Percentiles rank a stretch among this genome's conserved stretches.
Evolutionary conservation across 2,113 vertebrate species (phyloP).

Genomic region (Coregonus clupeaformis): DNA sequence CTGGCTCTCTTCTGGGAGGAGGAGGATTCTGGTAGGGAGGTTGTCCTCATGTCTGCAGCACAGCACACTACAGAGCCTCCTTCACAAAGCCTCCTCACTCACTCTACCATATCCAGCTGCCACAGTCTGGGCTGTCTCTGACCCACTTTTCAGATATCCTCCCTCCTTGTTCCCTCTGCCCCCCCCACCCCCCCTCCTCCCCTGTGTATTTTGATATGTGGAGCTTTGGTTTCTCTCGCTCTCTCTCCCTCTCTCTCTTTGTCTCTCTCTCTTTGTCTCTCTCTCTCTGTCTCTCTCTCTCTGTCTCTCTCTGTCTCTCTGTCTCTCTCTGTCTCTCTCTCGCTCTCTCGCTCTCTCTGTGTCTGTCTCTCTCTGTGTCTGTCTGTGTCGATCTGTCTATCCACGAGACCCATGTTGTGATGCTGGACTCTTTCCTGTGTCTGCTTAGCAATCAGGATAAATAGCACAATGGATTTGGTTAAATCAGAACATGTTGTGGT

Average conservation of each 20-base stretch:
- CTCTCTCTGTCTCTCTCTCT: not conserved
- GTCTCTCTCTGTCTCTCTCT: not conserved
- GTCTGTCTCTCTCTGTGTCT: not conserved
- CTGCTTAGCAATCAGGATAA: too few relatives aligned
- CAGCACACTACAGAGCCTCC: conserved; percentile 36
- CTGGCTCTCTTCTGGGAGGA: too few relatives aligned
- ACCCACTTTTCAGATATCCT: conserved; percentile 53
- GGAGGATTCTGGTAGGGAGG: too few relatives aligned
- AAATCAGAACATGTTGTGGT: too few relatives aligned
- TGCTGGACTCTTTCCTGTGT: not conserved
- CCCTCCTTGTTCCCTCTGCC: conserved; percentile 8
- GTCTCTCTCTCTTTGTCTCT: not conserved
- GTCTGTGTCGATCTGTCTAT: not conserved
- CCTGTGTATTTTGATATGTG: conserved; percentile 1
- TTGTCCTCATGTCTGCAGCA: conserved; percentile 24
- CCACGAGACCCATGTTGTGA: not conserved
- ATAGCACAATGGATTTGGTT: too few relatives aligned
- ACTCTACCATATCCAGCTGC: conserved; percentile 51
- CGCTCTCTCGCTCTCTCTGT: not conserved
- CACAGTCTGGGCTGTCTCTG: conserved; percentile 54
- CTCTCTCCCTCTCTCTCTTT: not conserved
- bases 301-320: not conserved
- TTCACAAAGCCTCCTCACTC: too few relatives aligned
- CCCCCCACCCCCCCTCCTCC: conserved; percentile 6
- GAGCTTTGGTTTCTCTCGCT: not conserved